Conservation (phyloP, 2,113 vertebrate species). For the Bubo bubo region DNA sequence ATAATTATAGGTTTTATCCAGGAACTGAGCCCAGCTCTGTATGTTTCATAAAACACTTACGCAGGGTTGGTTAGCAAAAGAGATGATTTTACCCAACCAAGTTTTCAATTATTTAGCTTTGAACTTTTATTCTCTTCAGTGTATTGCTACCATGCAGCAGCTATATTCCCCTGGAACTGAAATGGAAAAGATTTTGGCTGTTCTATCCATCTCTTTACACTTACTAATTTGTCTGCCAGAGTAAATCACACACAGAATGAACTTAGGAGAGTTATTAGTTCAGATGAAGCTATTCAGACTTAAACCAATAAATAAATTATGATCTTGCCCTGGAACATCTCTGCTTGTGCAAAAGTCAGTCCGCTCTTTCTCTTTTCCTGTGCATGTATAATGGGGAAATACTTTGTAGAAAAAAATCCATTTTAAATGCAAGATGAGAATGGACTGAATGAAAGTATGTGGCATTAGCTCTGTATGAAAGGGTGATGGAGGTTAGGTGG, state of each 20-base stretch:
- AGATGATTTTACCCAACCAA: conserved; percentile 7
- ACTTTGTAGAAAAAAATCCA: background rate
- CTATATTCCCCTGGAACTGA: background rate
- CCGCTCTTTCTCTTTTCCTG: background rate
- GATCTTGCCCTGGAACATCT: background rate
- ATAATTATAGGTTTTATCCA: conserved; percentile 59
- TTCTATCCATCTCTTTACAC: background rate
- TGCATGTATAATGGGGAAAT: background rate
- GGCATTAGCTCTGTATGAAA: background rate
- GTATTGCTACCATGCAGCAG: conserved; percentile 6
- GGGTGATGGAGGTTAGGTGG: background rate
- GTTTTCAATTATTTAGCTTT: conserved; percentile 40
- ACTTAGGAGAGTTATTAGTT: conserved; percentile 12
- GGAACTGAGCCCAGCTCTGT: background rate
- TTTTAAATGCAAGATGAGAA: background rate
- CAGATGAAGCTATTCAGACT: conserved; percentile 20
- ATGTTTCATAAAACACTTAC: conserved; percentile 18
- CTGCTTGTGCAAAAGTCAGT: background rate
- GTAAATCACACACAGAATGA: conserved; percentile 3
- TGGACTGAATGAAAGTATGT: background rate
- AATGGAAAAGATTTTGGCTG: conserved; percentile 17
- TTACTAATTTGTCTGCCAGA: conserved; percentile 35
- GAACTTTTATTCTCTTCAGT: conserved; percentile 27
- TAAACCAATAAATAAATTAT: conserved; percentile 28
- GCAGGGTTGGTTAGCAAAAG: background rate